Base-by-base conservation (phyloP, 2,888 invertebrate species). In the Lasioglossum malachurum region DNA sequence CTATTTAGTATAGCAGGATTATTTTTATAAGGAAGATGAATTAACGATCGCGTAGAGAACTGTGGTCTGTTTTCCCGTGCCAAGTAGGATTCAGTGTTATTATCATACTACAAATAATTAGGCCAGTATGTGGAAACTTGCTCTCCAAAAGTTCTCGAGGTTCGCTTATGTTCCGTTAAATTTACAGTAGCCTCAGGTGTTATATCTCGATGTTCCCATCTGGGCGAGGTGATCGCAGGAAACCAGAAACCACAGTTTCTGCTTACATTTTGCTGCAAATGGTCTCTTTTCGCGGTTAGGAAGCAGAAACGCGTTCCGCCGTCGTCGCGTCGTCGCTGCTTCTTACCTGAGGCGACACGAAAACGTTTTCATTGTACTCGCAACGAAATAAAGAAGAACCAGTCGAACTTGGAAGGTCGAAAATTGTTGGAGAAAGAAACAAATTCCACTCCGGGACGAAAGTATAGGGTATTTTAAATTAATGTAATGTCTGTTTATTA, bases 221-320 rank as follows among this genome's bases (percentile, higher is more conserved):
- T 35, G 72, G 44, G 60, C 78, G 60, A 82, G 71, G 76, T 49
- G 53, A 69, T 81, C 44, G 60, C 69, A 71, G 81, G 78, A 86
- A 86, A 87, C 87, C 87, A 87, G 78, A 86, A 87, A 86, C 86
- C 86, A 60, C 86, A 82, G 87, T 87, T 76, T 86, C 87, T 86
- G 87, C 87, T 86, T 86, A 86, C 87, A 82, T 87, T 87, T 78
- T 79, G 67, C 72, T 75, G 72, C n/a, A 81, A 81, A 78, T 49
- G 76, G 27, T 72, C 86, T 84, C 75, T 79, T 85, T 85, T 85
- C 86, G 86, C 73, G 85, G 85, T 85, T 57, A 85, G 86, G 79
- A 85, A 85, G 86, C 85, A 79, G 86, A 86, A 82, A 74, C 73
- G 23, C 57, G 41, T n/a, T 31, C 57, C n/a, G 41, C 71, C 67